A percentile compares a stretch with the other conserved stretches of the same genome.
phyloP scores from a whole-genome alignment of 2,888 invertebrate genomes.

The Trachelus troglodyta region DNA sequence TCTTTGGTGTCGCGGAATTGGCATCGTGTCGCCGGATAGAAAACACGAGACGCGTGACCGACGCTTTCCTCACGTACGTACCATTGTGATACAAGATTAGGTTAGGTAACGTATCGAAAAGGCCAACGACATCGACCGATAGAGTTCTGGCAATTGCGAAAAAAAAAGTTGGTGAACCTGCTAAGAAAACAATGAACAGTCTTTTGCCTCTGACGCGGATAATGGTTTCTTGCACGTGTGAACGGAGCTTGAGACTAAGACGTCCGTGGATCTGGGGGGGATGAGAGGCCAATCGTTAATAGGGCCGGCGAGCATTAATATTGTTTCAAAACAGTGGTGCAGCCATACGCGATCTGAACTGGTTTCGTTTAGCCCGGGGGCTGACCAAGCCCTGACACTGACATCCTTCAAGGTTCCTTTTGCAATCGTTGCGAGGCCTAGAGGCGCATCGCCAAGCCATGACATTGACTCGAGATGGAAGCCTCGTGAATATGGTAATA shows the following conservation, averaged over 20 bases:
- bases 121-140: neutral
- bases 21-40: neutral
- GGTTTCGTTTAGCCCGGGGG: constrained; percentile 49
- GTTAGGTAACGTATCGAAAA: neutral
- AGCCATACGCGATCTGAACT: constrained; percentile 48
- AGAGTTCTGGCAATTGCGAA: neutral
- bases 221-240: neutral
- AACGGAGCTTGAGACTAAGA: neutral
- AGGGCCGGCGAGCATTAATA: constrained; percentile 42
- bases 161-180: neutral
- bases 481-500: constrained; percentile 57
- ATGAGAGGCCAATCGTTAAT: constrained; percentile 18
- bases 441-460: constrained; percentile 35
- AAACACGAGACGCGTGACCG: neutral
- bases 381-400: constrained; percentile 57
- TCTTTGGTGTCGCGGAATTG: neutral
- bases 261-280: neutral
- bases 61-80: neutral
- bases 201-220: neutral
- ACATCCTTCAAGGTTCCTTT: constrained; percentile 57
- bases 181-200: neutral
- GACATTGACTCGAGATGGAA: constrained; percentile 50
- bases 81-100: neutral
- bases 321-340: constrained; percentile 46
- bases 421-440: constrained; percentile 21